These are phyloP conservation scores for Holothuria leucospilota DNA, from an alignment of 53 echinoderm and acorn worm species.

Conservation along the genomic window DNA sequence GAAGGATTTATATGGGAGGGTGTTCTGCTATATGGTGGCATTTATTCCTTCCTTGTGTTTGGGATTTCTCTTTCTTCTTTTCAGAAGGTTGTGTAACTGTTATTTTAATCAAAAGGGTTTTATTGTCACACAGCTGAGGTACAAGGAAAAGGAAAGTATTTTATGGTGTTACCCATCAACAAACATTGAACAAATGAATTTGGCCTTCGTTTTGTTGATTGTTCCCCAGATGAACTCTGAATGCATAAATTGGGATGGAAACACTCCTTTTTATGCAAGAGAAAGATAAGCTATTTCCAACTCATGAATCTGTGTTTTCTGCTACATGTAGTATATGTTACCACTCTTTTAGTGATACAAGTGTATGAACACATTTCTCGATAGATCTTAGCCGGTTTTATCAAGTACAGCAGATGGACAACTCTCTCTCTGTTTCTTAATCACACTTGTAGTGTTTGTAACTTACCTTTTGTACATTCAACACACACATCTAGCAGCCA, in stretches of 20 bases:
- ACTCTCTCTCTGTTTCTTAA: no score
- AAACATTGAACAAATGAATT: slow-evolving; percentile 13
- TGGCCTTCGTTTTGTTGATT: neutral
- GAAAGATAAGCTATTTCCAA: no score
- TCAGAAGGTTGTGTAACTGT: neutral
- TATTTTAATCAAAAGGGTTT: slow-evolving; percentile 12
- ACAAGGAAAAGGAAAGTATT: neutral
- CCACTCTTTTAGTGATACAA: no score
- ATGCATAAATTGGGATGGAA: no score
- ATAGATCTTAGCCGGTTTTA: no score
- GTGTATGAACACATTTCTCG: no score
- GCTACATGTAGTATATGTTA: no score
- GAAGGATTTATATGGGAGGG: slow-evolving; percentile 19
- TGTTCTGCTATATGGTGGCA: slow-evolving; percentile 17
- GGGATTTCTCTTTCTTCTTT: neutral
- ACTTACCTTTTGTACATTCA: neutral
- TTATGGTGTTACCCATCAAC: neutral
- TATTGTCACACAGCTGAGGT: neutral
- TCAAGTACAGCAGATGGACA: no score
- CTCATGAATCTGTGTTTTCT: no score
- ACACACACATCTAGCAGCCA: slow-evolving; percentile 25
- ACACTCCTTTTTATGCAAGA: no score
- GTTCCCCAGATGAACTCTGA: neutral
- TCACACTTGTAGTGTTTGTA: slow-evolving; percentile 14
- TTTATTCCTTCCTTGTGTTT: slow-evolving; percentile 6